Evolutionary conservation across 2,888 invertebrate genomes (phyloP).

Genomic region (Drosophila acutilabella): DNA sequence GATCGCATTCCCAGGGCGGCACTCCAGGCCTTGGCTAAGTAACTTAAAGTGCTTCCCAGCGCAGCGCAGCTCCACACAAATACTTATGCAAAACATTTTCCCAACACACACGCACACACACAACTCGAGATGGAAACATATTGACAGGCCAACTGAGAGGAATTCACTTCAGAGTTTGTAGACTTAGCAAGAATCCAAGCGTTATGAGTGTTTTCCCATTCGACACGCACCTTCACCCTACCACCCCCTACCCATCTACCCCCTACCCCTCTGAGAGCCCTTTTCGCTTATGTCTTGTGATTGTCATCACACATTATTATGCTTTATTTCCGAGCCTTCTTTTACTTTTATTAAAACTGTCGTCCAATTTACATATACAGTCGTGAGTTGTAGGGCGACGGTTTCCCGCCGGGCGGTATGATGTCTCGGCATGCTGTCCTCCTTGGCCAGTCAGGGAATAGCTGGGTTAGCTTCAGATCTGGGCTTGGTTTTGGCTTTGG

Average conservation of each 20-base stretch:
- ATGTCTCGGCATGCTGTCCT: conserved; percentile 59
- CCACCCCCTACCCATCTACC: neutral
- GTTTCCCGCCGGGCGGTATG: conserved; percentile 42
- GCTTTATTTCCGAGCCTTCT: conserved; percentile 72
- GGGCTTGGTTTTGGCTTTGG: conserved; percentile 8
- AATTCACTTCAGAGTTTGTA: conserved; percentile 30
- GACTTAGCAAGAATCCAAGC: conserved; percentile 53
- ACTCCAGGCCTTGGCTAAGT: conserved; percentile 57
- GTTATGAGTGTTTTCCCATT: conserved; percentile 75
- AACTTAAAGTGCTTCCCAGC: conserved; percentile 66
- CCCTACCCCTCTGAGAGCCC: neutral
- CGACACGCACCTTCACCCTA: conserved; percentile 71
- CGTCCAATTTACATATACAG: conserved; percentile 59
- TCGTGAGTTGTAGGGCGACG: conserved; percentile 36
- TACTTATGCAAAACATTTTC: conserved; percentile 31
- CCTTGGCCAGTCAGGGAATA: conserved; percentile 29
- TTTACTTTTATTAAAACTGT: conserved; percentile 65
- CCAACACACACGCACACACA: conserved; percentile 9
- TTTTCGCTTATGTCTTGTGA: conserved; percentile 41
- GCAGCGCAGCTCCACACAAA: conserved; percentile 21
- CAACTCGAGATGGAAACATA: conserved; percentile 62
- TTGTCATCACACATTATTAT: conserved; percentile 75
- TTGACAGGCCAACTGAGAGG: conserved; percentile 58
- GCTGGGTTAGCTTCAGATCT: conserved; percentile 7
- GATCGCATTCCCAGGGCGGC: conserved; percentile 57